A percentile compares a stretch with the other conserved stretches of the same genome.
These are phyloP conservation scores for Cryptoprocta ferox DNA, from an alignment of 2,797 vertebrate genomes.

Conservation along the genomic window DNA sequence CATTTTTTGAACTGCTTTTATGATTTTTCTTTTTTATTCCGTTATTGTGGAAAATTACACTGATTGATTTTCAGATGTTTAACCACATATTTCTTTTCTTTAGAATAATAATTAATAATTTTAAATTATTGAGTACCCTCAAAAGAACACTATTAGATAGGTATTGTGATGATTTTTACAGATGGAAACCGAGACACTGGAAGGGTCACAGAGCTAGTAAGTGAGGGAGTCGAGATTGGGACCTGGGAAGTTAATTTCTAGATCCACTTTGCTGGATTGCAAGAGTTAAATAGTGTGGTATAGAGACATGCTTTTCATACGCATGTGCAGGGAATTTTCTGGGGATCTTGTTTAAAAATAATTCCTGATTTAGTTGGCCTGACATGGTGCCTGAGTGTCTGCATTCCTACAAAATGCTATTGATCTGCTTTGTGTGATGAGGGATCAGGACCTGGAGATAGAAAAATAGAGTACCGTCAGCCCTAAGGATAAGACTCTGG, in stretches of 20 bases:
- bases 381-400: not conserved
- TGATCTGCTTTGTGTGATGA: not conserved
- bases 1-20: not conserved
- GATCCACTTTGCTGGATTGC: not conserved
- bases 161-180: not conserved
- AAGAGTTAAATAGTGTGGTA: not conserved
- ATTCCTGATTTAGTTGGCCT: not conserved
- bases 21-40: not conserved
- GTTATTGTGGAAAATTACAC: not conserved
- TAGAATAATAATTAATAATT: not conserved
- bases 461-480: not conserved
- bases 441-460: not conserved
- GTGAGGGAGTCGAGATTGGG: not conserved
- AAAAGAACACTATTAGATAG: not conserved
- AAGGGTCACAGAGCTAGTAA: not conserved
- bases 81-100: not conserved
- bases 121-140: not conserved
- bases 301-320: not conserved
- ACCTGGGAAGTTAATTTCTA: not conserved
- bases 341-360: not conserved
- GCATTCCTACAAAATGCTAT: not conserved
- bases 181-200: not conserved
- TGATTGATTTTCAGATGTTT: not conserved
- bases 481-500: not conserved
- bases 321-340: not conserved